These are phyloP conservation scores for Rhagoletis zephyria DNA, from an alignment of 1,140 invertebrate species.

Conservation along the genomic window DNA sequence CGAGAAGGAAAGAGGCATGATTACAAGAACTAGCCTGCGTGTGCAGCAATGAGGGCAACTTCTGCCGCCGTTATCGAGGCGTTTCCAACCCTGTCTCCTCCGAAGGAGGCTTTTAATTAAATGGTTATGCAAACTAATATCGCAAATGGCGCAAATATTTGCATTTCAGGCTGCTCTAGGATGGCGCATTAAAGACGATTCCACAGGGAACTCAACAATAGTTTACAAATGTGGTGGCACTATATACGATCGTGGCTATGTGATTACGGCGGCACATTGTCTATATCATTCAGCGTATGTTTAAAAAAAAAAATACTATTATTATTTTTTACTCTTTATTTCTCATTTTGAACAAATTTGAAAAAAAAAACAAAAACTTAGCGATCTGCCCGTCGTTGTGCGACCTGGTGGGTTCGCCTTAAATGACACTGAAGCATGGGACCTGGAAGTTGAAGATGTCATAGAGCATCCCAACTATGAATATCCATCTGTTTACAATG, in stretches of 20 bases:
- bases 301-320: neutral
- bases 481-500: conserved; percentile 62
- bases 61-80: no score
- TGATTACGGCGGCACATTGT: conserved; percentile 77
- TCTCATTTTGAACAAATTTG: neutral
- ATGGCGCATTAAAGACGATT: conserved; percentile 39
- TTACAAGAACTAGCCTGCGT: no score
- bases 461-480: conserved; percentile 73
- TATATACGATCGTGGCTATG: conserved; percentile 73
- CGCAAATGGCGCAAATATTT: no score
- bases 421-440: conserved; percentile 56
- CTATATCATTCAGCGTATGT: conserved; percentile 50
- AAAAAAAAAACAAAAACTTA: conserved; percentile 1
- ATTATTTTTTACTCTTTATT: no score
- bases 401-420: conserved; percentile 51
- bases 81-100: no score
- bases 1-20: no score
- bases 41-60: no score
- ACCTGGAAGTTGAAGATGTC: conserved; percentile 67
- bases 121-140: no score
- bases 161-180: conserved; percentile 55
- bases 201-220: conserved; percentile 21
- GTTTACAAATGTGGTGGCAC: conserved; percentile 74
- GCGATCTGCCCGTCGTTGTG: conserved; percentile 51
- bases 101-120: no score